Base-by-base conservation (phyloP, 2,113 vertebrate species). In the Myodes glareolus region DNA sequence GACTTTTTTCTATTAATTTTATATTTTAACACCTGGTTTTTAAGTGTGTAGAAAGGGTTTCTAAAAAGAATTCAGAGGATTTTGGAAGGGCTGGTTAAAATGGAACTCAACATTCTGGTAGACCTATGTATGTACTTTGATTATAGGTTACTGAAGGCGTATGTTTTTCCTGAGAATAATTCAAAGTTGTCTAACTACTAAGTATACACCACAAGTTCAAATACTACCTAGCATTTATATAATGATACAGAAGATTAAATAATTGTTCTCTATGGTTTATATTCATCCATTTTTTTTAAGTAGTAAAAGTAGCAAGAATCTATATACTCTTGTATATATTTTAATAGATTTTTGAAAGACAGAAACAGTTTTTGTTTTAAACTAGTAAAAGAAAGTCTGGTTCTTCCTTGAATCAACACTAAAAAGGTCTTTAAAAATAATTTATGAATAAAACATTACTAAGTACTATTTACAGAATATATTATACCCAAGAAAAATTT, bases 391-490 rank as follows among this genome's bases (percentile, higher is more conserved):
- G 72, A 68, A 90, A 90, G 93, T 67, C 55, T 50, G 47, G 67
- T 55, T 93, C 31, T 52, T 91, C 75, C 94, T 19, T 95, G 1
- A 61, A 80, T 93, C 68, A 96, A 47, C 36, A 93, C 2, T 87
- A 76, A 94, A 86, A 94, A 19, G 27, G 86, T 52, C n/a, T 90
- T 92, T 91, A 52, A 72, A 85, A 61, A 67, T 8, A 81, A 85
- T 63, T 96, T 97, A 96, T 75, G 91, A 92, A 68, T 2, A 94
- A 95, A 94, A 88, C 5, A 31, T 88, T 70, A 90, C 27, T 61
- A 61, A 87, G 70, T 78, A 75, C 2, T 95, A 27, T 88, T 93
- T n/a, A 89, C 63, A 85, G 94, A 88, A 36, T 70, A 84, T 91
- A 90, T 11, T 31, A 45, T 50, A 91, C 27, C 42, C 42, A 52